Base-by-base conservation (phyloP, 1,140 invertebrate genomes). In the Nixonia krombeini region DNA sequence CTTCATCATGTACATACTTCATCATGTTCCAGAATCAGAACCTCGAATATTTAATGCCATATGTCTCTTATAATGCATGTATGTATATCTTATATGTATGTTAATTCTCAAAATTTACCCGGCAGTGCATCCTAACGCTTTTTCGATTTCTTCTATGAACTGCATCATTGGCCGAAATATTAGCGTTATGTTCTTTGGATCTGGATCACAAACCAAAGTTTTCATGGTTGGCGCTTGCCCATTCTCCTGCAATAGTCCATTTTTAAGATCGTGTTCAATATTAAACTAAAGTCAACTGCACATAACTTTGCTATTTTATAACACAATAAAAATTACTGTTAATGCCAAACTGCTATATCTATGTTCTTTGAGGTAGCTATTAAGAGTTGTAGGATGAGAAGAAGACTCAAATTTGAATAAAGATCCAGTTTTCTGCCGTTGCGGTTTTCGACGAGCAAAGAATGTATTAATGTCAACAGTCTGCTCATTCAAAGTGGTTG, bases 401-500 rank as follows among this genome's bases (percentile, higher is more conserved):
- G 93, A 93, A 47, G 90, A 89, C 74, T 94, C 92, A 85, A 94
- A 94, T 79, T 91, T 90, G 75, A 94, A 95, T 33, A 94, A 80
- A 0, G 87, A 79, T 16, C 80, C 69, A 82, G 87, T 86, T 72
- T 89, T 89, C 55, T 87, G 89, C 87, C 87, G 88, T 63, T 88
- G 88, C 51, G 87, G 87, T 75, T 89, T 90, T 68, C 90, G 88
- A 64, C 88, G 87, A 9, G 88, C 84, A 79, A 92, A 93, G 80
- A 88, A 92, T 12, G 84, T 75, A 10, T 89, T 89, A 21, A 92
- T 88, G 76, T 92, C 90, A 55, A 76, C 79, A 10, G 86, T 85
- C 47, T 87, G 85, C 73, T 93, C 90, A 55, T 81, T 79, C 59
- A 89, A 86, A 41, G 85, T 86, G 26, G 84, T 82, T 2, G 87